phyloP scores from a whole-genome alignment of 2,797 vertebrate species.

The Argyrosomus regius region DNA sequence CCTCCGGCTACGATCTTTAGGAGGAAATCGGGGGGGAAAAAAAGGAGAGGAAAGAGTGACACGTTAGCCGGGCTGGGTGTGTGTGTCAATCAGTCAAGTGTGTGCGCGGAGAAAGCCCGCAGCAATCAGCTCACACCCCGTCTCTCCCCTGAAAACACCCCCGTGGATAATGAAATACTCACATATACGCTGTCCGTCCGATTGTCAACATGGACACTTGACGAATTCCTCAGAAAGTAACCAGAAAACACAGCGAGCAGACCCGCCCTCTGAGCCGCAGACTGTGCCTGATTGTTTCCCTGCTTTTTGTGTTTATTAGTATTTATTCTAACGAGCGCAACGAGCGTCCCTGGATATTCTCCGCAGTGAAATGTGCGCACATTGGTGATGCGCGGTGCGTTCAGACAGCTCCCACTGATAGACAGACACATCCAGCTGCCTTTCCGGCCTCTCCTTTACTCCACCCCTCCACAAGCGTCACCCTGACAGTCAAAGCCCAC shows the following conservation, averaged over 20 bases:
- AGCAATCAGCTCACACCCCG: conserved; percentile 41
- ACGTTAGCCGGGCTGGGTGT: conserved; percentile 72
- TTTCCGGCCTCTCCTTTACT: conserved; percentile 95
- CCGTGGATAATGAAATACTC: conserved; percentile 73
- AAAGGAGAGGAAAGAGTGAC: conserved; percentile 75
- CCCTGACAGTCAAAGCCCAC: conserved; percentile 99
- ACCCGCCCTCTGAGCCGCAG: conserved; percentile 46
- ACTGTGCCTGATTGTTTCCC: conserved; percentile 6
- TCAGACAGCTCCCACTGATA: conserved; percentile 99
- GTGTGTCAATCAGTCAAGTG: conserved; percentile 80
- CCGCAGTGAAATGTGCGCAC: conserved; percentile 91
- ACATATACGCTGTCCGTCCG: conserved; percentile 73
- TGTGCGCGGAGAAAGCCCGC: conserved; percentile 38
- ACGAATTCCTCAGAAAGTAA: conserved; percentile 75
- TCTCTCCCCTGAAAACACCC: conserved; percentile 57
- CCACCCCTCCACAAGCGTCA: conserved; percentile 98
- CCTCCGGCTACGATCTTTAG: conserved; percentile 55
- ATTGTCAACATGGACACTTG: conserved; percentile 82
- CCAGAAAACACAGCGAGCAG: conserved; percentile 27
- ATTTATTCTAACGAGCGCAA: conserved; percentile 88
- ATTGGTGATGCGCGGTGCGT: conserved; percentile 92
- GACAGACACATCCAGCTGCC: conserved; percentile 99
- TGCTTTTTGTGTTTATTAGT: conserved; percentile 58
- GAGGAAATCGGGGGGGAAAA: conserved; percentile 26
- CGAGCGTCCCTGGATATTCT: conserved; percentile 82